Evolutionary conservation across 2,888 invertebrate genomes (phyloP).

Genomic region (Caenorhabditis sulstoni): DNA sequence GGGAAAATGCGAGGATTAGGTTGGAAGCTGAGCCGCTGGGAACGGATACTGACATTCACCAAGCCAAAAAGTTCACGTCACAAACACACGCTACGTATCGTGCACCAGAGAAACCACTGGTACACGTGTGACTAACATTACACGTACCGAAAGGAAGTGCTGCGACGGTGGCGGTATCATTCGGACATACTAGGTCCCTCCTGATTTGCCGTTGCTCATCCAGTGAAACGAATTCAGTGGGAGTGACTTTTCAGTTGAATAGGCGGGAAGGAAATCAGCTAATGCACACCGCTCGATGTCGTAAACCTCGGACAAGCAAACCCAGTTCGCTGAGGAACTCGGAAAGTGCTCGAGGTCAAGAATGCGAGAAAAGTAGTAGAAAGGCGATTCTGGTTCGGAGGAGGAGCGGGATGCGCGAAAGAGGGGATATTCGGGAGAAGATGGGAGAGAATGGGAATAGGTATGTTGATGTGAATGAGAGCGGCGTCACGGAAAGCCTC

Average conservation of each 20-base stretch:
- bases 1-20: constrained; percentile 28
- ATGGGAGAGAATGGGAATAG: constrained; percentile 39
- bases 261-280: constrained; percentile 1
- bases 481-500: constrained; percentile 1
- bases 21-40: constrained; percentile 10
- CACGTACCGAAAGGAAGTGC: constrained; percentile 55
- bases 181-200: constrained; percentile 50
- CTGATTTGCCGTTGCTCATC: not conserved
- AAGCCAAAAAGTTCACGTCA: constrained; percentile 6
- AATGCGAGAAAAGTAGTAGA: constrained; percentile 1
- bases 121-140: not conserved
- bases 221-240: not conserved
- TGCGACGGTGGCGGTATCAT: constrained; percentile 60
- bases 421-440: constrained; percentile 7
- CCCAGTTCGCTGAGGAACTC: not conserved
- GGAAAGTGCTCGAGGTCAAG: not conserved
- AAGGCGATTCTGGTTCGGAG: constrained; percentile 2
- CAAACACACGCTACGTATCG: not conserved
- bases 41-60: not conserved
- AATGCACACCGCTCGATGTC: too few species aligned
- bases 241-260: not conserved
- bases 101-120: not conserved
- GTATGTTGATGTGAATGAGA: constrained; percentile 49
- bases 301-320: too few species aligned
- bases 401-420: constrained; percentile 23